These are phyloP conservation scores for Eulemur rufifrons DNA, from an alignment of 2,113 vertebrate species.

Conservation along the genomic window DNA sequence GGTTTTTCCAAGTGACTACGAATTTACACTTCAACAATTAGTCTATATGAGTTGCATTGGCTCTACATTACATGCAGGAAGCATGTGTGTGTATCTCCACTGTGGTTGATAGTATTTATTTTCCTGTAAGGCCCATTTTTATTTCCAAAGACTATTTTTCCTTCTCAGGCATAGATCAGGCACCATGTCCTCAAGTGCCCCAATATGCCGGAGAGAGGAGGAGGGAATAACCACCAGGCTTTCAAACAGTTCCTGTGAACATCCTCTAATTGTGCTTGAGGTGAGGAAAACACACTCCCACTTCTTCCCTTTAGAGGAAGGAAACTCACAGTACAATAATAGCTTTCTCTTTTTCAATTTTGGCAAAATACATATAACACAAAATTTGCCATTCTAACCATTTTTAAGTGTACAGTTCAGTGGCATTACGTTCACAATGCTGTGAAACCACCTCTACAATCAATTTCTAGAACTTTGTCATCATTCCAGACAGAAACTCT, in stretches of 20 bases:
- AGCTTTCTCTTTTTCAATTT: not conserved
- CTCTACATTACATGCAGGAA: not conserved
- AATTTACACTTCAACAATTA: not conserved
- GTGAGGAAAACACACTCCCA: not conserved
- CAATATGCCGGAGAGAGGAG: not conserved
- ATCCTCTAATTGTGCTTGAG: not conserved
- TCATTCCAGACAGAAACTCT: not conserved
- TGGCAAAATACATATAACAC: not conserved
- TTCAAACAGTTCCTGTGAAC: not conserved
- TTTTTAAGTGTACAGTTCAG: not conserved
- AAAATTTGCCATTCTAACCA: not conserved
- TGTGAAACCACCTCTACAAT: not conserved
- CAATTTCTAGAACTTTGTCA: not conserved
- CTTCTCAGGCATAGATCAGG: not conserved
- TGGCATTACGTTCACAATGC: not conserved
- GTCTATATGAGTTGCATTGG: not conserved
- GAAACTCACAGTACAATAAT: not conserved
- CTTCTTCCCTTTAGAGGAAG: not conserved
- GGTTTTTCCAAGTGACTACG: not conserved
- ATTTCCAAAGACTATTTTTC: not conserved
- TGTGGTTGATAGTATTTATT: not conserved
- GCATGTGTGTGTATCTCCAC: not conserved
- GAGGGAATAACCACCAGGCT: not conserved
- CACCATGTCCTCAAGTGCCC: not conserved
- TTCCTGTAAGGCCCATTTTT: not conserved